Base-by-base conservation (phyloP, 2,888 invertebrate genomes). In the Alitta virens region DNA sequence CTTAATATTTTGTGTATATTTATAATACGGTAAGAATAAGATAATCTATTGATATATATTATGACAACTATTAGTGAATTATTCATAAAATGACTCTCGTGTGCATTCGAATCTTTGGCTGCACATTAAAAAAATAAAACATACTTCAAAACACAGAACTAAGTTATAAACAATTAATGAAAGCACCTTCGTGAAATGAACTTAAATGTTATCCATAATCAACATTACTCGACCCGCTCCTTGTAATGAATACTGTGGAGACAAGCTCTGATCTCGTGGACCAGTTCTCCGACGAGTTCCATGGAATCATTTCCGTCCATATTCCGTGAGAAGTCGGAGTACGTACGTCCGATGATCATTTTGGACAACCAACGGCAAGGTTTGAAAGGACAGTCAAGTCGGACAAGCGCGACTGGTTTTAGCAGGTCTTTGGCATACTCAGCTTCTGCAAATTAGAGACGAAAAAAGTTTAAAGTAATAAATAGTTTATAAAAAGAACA, bases 311-410 rank as follows among this genome's bases (percentile, higher is more conserved):
- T 59, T 3, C 51, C 52, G 2, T 38, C 49, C 21, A 38, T 24
- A 9, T 27, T 50, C 24, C 59, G 25, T 27, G 51, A 27, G 59
- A 59, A 59, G 51, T 59, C 59, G 1, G 51, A 50, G 21, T 59
- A 59, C 16, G 51, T 51, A 1, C 59, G n/a, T 2, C 59, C 59
- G 16, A 51, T 51, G 14, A 59, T 26, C 16, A 59, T 46, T 2
- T 51, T 27, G n/a, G 59, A 51, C 23, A 59, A 25, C 59, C 59
- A 59, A 7, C 59, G 40, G 16, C 50, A 59, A 24, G 59, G 21
- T 24, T 59, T 59, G 25, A 59, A 59, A 33, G 59, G 59, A 12
- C 59, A 51, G 38, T 59, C 59, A 50, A 59, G 24, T 14, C 59
- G 51, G 1, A 59, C 24, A 7, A 51, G 59, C 21, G 51, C 59